Percentiles rank a stretch among this genome's conserved stretches.
phyloP scores from a whole-genome alignment of 2,797 vertebrate species.

The Hydrocynus forskahlii region DNA sequence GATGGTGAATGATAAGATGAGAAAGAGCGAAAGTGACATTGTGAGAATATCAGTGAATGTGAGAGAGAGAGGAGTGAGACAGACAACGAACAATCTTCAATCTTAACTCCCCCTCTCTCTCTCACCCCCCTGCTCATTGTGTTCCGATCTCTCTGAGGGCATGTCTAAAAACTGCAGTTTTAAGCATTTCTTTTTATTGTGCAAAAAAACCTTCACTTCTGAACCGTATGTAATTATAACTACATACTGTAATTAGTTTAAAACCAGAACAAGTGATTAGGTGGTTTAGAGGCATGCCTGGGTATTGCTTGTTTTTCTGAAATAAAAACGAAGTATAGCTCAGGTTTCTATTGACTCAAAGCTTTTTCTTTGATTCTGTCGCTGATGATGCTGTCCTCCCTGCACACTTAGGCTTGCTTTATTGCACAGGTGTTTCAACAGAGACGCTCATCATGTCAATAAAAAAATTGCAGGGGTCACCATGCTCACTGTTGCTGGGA shows the following conservation, averaged over 20 bases:
- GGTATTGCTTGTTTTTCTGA: slow-evolving; percentile 72
- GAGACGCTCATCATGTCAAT: slow-evolving; percentile 5
- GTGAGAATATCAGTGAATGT: slow-evolving; percentile 28
- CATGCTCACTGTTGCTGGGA: not conserved
- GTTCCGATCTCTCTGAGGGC: not conserved
- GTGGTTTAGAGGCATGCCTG: slow-evolving; percentile 61
- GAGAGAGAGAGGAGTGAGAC: not conserved
- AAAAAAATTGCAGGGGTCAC: not conserved
- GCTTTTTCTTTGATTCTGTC: slow-evolving; percentile 57
- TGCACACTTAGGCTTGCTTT: slow-evolving; percentile 50
- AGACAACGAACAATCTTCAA: not conserved
- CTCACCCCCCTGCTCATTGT: not conserved
- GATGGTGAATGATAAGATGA: slow-evolving; percentile 8
- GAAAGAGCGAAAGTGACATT: slow-evolving; percentile 49
- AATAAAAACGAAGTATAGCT: slow-evolving; percentile 73
- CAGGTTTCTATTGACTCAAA: slow-evolving; percentile 69
- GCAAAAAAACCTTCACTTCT: slow-evolving; percentile 53
- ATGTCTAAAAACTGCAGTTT: not conserved
- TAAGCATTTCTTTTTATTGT: not conserved
- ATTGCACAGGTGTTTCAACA: slow-evolving; percentile 39
- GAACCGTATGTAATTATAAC: slow-evolving; percentile 65
- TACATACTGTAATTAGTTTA: slow-evolving; percentile 38
- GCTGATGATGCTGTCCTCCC: slow-evolving; percentile 47
- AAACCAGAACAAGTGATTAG: slow-evolving; percentile 49
- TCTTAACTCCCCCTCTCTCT: not conserved